Evolutionary conservation across 2,113 vertebrate genomes (phyloP), one percentile per base, ranked within the genome.

Genomic region (Tympanuchus pallidicinctus): DNA sequence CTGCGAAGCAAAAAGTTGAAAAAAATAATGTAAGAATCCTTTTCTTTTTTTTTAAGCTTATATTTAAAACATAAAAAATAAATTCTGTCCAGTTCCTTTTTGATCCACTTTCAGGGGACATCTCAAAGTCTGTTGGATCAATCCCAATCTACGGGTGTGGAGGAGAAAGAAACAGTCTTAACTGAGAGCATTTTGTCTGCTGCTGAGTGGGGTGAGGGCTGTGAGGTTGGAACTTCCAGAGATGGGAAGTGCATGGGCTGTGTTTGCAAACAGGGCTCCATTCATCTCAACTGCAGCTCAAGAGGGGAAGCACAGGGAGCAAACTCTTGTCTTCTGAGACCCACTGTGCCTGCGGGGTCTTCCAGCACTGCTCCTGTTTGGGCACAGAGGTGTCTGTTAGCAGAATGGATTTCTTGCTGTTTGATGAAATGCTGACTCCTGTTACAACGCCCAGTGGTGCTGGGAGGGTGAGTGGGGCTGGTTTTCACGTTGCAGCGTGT

Each of bases 1-100:
- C 94, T 91, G 48, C 77, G 76, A 91, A 93, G 93, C 88, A 94
- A 94, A 95, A 91, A 70, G 86, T 82, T 83, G 72, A 83, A 56
- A 83, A 74, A 91, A 91, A 70, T 85, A 94, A 77, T 40, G 77
- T 82, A 72, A 91, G 69, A 88, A 83, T 88, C 65, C 64, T 10
- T 38, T 9, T 38, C 10, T 38, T 38, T 9, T 50, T 30, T 38
- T 50, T 30, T 50, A 50, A 43, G 42, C 15, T 43, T 43, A 17
- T 43, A 7, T 43, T 43, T 10, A 38, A 38, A 38, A 10, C 10
- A 38, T 38, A 38, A 38, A 38, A 38, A 38, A 38, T 38, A 38
- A 38, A 43, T 17, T 43, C 42, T 43, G 16, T 43, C 42, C 42
- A 43, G 67, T 93, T 94, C 77, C 45, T 78, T 82, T 84, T n/a